A percentile compares a stretch with the other conserved stretches of the same genome.
phyloP scores from a whole-genome alignment of 2,113 vertebrate genomes.

The Labrus mixtus region DNA sequence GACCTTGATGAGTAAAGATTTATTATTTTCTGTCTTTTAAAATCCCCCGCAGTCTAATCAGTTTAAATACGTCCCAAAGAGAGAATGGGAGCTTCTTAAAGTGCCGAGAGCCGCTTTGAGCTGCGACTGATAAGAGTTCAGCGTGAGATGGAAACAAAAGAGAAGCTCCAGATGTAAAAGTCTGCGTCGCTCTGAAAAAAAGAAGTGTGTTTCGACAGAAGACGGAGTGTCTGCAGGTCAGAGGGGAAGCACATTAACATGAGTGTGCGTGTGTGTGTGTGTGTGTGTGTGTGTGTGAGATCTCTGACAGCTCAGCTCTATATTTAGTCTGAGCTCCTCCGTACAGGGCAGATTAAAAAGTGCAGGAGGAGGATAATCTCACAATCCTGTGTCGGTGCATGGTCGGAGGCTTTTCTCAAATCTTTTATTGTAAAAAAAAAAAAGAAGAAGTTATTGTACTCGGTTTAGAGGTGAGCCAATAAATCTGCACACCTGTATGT shows the following conservation, averaged over 20 bases:
- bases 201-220: neutral
- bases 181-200: neutral
- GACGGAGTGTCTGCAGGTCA: neutral
- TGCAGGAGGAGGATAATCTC: slow-evolving; percentile 64
- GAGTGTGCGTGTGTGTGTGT: slow-evolving; percentile 58
- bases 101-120: neutral
- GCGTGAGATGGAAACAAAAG: neutral
- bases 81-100: too few relatives aligned
- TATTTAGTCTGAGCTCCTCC: slow-evolving; percentile 63
- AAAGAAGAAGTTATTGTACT: slow-evolving; percentile 23
- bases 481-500: neutral
- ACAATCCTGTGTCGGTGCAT: slow-evolving; percentile 33
- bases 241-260: slow-evolving; percentile 23
- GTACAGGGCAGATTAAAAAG: slow-evolving; percentile 63
- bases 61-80: too few relatives aligned
- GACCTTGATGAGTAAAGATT: too few relatives aligned
- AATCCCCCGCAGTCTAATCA: too few relatives aligned
- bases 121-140: neutral
- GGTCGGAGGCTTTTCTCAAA: slow-evolving; percentile 33
- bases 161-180: neutral
- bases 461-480: neutral
- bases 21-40: too few relatives aligned
- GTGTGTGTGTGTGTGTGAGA: slow-evolving; percentile 53
- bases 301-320: slow-evolving; percentile 63
- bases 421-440: slow-evolving; percentile 2